phyloP scores from a whole-genome alignment of 2,113 vertebrate genomes.

The Alethe castanea region DNA sequence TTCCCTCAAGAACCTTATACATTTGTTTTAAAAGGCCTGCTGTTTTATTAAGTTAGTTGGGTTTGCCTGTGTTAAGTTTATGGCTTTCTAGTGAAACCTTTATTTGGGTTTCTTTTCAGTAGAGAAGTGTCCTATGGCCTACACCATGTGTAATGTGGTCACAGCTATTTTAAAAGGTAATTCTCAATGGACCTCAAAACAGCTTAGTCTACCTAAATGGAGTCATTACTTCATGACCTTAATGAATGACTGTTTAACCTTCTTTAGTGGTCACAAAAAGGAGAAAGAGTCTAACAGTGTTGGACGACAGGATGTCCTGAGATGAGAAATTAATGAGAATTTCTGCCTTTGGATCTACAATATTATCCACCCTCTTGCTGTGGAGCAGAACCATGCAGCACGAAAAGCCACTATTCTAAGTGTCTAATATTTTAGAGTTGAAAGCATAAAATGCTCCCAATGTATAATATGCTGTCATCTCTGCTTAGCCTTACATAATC shows the following conservation, averaged over 20 bases:
- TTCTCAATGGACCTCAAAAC: neutral
- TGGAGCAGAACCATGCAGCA: neutral
- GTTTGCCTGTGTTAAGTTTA: neutral
- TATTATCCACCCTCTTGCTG: neutral
- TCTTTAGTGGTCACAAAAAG: neutral
- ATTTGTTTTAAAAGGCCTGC: neutral
- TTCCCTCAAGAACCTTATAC: neutral
- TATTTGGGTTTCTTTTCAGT: neutral
- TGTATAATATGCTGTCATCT: neutral
- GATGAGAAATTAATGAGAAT: neutral
- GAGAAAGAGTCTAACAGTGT: neutral
- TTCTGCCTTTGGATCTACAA: neutral
- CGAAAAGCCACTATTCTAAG: neutral
- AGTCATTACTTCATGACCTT: neutral
- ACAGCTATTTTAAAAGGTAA: neutral
- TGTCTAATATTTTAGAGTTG: neutral
- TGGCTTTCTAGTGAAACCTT: neutral
- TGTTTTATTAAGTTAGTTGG: neutral
- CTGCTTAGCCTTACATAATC: neutral
- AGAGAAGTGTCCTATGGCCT: neutral
- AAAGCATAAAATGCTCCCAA: neutral
- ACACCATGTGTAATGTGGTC: neutral
- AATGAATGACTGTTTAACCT: neutral
- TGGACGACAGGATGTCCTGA: neutral
- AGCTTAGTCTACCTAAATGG: neutral